Evolutionary conservation across 1,140 invertebrate species (phyloP).

Genomic region (Bombus waltoni): DNA sequence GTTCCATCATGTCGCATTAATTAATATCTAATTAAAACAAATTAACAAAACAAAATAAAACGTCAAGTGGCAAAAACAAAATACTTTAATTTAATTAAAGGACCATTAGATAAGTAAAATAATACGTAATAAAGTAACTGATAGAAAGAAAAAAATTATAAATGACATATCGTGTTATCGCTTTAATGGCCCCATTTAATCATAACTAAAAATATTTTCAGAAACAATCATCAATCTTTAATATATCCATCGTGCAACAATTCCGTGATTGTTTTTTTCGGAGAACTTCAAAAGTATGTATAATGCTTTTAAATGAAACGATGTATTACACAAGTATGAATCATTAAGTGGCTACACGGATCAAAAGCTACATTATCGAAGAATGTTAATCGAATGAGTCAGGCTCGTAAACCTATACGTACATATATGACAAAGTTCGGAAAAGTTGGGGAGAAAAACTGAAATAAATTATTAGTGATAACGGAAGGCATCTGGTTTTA

Average conservation of each 20-base stretch:
- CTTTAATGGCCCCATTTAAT: not conserved
- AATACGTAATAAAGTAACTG: not conserved
- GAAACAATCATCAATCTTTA: not conserved
- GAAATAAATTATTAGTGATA: constrained; percentile 35
- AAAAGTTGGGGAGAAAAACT: not conserved
- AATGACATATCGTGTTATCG: not conserved
- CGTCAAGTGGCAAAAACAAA: not conserved
- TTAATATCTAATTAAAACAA: not conserved
- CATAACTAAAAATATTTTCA: not conserved
- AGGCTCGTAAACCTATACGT: not conserved
- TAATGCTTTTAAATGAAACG: not conserved
- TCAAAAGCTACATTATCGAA: constrained; percentile 6
- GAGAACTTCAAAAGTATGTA: not conserved
- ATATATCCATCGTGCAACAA: not conserved
- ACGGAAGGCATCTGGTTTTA: constrained; percentile 37
- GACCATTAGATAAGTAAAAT: not conserved
- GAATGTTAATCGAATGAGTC: constrained; percentile 23
- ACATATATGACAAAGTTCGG: not conserved
- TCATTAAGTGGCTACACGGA: constrained; percentile 1
- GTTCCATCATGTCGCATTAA: too few species aligned
- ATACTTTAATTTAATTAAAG: not conserved
- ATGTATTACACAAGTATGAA: not conserved
- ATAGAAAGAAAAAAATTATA: not conserved
- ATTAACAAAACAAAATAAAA: not conserved
- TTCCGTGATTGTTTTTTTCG: not conserved